Percentiles rank a stretch among this genome's conserved stretches.
Conservation (phyloP, 1,140 invertebrate genomes). For the Aleiodes sp. region DNA sequence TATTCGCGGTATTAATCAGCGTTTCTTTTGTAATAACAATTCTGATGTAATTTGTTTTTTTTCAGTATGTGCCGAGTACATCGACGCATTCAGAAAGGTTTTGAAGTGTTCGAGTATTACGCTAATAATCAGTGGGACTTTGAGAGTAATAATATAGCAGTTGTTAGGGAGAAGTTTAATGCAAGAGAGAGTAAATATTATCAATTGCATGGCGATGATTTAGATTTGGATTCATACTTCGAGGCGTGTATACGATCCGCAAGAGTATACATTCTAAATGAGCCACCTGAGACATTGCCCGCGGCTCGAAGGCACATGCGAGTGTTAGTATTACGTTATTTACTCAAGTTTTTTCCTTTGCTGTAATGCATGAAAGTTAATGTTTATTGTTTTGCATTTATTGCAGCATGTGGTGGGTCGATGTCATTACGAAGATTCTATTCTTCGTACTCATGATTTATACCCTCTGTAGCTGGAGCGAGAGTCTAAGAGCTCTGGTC, state of each 20-base stretch:
- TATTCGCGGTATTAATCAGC: neutral
- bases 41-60: slow-evolving; percentile 19
- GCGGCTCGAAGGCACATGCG: slow-evolving; percentile 81
- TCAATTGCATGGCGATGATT: slow-evolving; percentile 75
- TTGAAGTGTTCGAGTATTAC: slow-evolving; percentile 87
- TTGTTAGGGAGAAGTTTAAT: slow-evolving; percentile 71
- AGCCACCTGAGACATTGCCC: slow-evolving; percentile 83
- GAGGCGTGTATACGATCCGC: slow-evolving; percentile 77
- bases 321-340: slow-evolving; percentile 68
- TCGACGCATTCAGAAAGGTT: slow-evolving; percentile 80
- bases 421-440: slow-evolving; percentile 63
- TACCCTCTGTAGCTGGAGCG: slow-evolving; percentile 51
- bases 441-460: slow-evolving; percentile 63
- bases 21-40: neutral
- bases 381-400: slow-evolving; percentile 40
- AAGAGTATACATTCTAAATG: slow-evolving; percentile 81
- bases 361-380: slow-evolving; percentile 20
- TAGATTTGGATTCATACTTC: slow-evolving; percentile 79
- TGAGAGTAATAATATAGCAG: slow-evolving; percentile 70
- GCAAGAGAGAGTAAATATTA: slow-evolving; percentile 72
- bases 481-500: slow-evolving; percentile 53
- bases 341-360: slow-evolving; percentile 12
- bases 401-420: slow-evolving; percentile 74
- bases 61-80: slow-evolving; percentile 78
- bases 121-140: slow-evolving; percentile 89